Conservation (phyloP, 2,797 vertebrate species). For the Phalanger gymnotis region DNA sequence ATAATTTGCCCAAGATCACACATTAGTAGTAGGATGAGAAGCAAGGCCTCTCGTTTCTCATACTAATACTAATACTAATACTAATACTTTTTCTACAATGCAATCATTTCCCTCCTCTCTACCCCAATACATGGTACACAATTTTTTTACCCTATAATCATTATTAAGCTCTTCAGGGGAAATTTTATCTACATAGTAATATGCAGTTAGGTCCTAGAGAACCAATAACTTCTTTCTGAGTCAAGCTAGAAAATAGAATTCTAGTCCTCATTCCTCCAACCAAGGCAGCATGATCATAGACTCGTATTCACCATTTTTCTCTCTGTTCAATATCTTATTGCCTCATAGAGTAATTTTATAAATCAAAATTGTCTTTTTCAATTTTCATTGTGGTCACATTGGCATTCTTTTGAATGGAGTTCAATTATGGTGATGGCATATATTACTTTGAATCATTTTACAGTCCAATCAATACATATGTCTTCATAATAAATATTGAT, state of each 20-base stretch:
- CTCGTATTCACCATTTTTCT: conserved; percentile 56
- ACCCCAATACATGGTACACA: not conserved
- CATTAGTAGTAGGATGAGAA: not conserved
- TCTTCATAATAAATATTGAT: conserved; percentile 84
- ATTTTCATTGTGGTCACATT: conserved; percentile 53
- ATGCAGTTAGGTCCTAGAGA: not conserved
- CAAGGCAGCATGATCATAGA: not conserved
- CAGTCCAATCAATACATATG: conserved; percentile 78
- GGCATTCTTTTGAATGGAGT: conserved; percentile 76
- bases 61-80: not conserved
- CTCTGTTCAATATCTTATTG: conserved; percentile 65
- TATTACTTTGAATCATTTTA: conserved; percentile 81
- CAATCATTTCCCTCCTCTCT: not conserved
- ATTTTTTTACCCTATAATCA: not conserved
- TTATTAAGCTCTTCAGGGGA: not conserved
- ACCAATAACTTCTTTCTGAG: not conserved
- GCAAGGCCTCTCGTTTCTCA: not conserved
- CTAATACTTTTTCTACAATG: not conserved
- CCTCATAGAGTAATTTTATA: conserved; percentile 67
- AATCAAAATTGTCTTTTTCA: conserved; percentile 65
- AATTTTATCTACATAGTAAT: not conserved
- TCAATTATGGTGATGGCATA: conserved; percentile 80
- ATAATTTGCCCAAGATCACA: not conserved
- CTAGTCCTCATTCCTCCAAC: conserved; percentile 26
- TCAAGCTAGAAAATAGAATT: not conserved